These are phyloP conservation scores for Orthonychiurus folsomi DNA, from an alignment of 2,888 invertebrate genomes.

Conservation along the genomic window DNA sequence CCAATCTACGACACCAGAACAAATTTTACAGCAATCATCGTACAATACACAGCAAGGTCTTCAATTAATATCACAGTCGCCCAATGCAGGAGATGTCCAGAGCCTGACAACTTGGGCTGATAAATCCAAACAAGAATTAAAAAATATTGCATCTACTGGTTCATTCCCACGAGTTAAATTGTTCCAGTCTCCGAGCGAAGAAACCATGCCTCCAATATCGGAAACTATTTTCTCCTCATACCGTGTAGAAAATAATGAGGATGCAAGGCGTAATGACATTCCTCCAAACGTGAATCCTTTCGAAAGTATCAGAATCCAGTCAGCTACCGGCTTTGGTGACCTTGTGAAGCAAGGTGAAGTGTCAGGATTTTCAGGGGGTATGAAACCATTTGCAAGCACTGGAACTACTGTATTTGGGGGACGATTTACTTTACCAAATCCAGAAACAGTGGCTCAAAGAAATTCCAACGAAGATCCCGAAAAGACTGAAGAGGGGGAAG, in stretches of 20 bases:
- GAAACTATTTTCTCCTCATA: no score
- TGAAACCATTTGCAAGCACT: not conserved
- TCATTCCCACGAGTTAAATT: not conserved
- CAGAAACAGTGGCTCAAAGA: constrained; percentile 51
- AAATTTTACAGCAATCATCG: not conserved
- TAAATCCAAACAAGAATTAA: not conserved
- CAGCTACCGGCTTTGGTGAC: not conserved
- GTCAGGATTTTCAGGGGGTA: not conserved
- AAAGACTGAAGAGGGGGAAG: constrained; percentile 63
- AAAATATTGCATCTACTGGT: not conserved
- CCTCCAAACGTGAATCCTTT: not conserved
- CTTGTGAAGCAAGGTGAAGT: not conserved
- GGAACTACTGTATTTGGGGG: not conserved
- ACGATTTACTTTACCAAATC: not conserved
- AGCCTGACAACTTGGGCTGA: not conserved
- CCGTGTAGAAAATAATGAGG: not conserved
- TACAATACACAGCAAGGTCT: not conserved
- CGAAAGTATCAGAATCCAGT: not conserved
- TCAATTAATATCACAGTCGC: not conserved
- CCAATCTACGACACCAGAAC: constrained; percentile 9
- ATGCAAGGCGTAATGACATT: not conserved
- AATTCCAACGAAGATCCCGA: constrained; percentile 91
- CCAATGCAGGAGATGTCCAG: no score
- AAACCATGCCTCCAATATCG: no score
- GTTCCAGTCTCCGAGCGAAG: not conserved